These are phyloP conservation scores for Limanda limanda DNA, from an alignment of 2,113 vertebrate genomes.

Conservation along the genomic window DNA sequence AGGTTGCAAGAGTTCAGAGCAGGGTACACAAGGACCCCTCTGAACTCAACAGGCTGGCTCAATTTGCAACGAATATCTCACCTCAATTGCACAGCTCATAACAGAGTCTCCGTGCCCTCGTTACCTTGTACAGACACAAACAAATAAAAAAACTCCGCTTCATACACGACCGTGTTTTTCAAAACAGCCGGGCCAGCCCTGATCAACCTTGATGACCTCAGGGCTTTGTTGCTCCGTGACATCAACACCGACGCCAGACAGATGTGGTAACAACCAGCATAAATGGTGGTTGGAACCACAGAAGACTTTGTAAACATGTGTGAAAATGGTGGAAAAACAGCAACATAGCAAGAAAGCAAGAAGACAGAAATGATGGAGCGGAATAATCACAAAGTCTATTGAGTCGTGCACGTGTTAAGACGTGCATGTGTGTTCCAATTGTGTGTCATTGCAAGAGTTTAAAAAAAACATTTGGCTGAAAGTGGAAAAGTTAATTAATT, in stretches of 20 bases:
- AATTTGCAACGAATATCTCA: conserved; percentile 69
- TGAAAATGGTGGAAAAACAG: conserved; percentile 49
- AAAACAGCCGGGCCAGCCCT: conserved; percentile 53
- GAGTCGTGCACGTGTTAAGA: conserved; percentile 35
- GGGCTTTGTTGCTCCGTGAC: conserved; percentile 46
- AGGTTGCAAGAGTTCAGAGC: conserved; percentile 75
- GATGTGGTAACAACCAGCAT: conserved; percentile 35
- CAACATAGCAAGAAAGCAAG: conserved; percentile 36
- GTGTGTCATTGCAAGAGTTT: too few relatives aligned
- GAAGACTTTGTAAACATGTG: conserved; percentile 53
- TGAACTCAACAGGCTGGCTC: conserved; percentile 74
- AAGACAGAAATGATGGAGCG: conserved; percentile 25
- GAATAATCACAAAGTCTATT: conserved; percentile 8
- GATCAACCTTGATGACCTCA: conserved; percentile 57
- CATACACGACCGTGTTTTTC: conserved; percentile 50
- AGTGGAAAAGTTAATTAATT: neutral
- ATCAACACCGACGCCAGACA: conserved; percentile 55
- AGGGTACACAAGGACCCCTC: conserved; percentile 77
- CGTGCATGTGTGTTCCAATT: neutral
- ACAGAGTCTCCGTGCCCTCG: conserved; percentile 59
- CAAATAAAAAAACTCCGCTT: conserved; percentile 1
- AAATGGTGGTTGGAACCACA: conserved; percentile 65
- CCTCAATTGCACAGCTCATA: conserved; percentile 62
- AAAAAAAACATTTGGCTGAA: neutral
- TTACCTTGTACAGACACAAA: conserved; percentile 25